Evolutionary conservation across 2,888 invertebrate species (phyloP), one percentile per base, ranked within the genome.

Genomic region (Mythimna loreyi): DNA sequence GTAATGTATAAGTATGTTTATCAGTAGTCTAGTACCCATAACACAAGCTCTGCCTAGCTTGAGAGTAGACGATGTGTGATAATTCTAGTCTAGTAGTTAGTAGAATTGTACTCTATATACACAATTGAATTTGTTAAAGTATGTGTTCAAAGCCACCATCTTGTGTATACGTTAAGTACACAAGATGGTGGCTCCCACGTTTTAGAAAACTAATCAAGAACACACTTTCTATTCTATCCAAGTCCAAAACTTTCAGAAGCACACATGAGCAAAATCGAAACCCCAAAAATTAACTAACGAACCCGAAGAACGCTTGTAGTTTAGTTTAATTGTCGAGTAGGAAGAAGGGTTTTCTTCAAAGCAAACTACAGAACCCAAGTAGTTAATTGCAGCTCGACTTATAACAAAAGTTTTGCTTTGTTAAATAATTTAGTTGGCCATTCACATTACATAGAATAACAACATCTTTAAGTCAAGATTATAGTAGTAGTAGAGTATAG

Each of bases 181-280:
- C n/a, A n/a, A n/a, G n/a, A n/a, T n/a, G n/a, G n/a, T n/a, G n/a
- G n/a, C 49, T 40, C 9, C 47, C 5, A 21, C 21, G 4, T 33
- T 36, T 45, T 25, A 45, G 19, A 16, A 25, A 1, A 16, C 13
- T 36, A 33, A 45, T 52, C 43, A 57, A 25, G 33, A 68, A 45
- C 43, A 19, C 19, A 9, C 21, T 68, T 58, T 21, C 28, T 2
- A 57, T 57, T 68, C 68, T 43, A 19, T 7, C 16, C 36, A 13
- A 19, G 33, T 47, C 21, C 25, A 3, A 50, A 45, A 69, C 33
- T 53, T 52, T 1, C 16, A 1, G 8, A 16, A 36, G 0, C 19
- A 53, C 45, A 49, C 49, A 60, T 25, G 60, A 70, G 30, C 13
- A 25, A 47, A 53, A 47, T 60, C 16, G 19, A 30, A 58, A 52